Evolutionary conservation across 2,797 vertebrate species (phyloP).

Genomic region (Eulemur albifrons): DNA sequence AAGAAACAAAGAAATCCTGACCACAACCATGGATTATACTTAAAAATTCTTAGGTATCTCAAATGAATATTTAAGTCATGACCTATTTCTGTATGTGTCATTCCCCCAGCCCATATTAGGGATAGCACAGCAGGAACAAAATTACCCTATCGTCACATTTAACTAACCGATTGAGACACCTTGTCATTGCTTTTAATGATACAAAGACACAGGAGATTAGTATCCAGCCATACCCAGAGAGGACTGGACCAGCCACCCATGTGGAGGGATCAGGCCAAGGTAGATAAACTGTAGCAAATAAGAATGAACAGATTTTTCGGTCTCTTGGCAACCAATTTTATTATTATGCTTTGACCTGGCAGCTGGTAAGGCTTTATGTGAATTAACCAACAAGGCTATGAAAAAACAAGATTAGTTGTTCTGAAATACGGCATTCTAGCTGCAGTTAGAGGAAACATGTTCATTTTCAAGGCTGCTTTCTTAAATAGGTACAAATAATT

Average conservation of each 20-base stretch:
- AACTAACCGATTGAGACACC: neutral
- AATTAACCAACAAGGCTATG: slow-evolving; percentile 57
- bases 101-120: neutral
- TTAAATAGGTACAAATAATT: neutral
- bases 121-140: neutral
- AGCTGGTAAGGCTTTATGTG: slow-evolving; percentile 53
- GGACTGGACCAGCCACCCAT: neutral
- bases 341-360: slow-evolving; percentile 51
- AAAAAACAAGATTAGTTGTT: slow-evolving; percentile 40
- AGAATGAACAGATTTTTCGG: slow-evolving; percentile 15
- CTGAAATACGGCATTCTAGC: neutral
- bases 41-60: neutral
- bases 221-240: neutral
- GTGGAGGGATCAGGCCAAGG: neutral
- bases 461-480: neutral
- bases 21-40: neutral
- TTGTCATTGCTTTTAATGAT: slow-evolving; percentile 3
- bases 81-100: neutral
- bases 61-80: neutral
- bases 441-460: neutral
- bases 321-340: slow-evolving; percentile 62
- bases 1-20: slow-evolving; percentile 36
- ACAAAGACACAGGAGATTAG: neutral
- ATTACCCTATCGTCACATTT: neutral
- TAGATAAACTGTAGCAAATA: neutral